phyloP scores from a whole-genome alignment of 2,888 invertebrate species.

The Brenthis ino region DNA sequence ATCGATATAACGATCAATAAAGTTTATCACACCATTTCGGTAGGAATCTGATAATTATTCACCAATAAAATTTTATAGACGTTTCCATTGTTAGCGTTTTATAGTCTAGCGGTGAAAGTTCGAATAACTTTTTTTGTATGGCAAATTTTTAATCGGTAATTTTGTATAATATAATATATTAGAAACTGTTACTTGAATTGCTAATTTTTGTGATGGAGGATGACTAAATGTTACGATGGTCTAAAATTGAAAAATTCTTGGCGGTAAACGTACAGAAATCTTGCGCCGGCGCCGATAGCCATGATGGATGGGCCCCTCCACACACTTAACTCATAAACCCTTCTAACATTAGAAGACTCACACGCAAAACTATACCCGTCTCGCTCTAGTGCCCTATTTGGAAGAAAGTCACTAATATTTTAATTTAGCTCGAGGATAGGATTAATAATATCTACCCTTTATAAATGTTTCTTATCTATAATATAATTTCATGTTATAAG shows the following conservation, averaged over 20 bases:
- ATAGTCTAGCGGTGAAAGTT: constrained; percentile 60
- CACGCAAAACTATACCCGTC: constrained; percentile 59
- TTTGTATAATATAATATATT: constrained; percentile 33
- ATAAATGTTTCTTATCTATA: background rate
- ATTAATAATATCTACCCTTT: background rate
- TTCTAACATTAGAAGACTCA: constrained; percentile 57
- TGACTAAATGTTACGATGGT: constrained; percentile 44
- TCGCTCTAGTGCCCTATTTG: constrained; percentile 41
- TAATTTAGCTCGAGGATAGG: background rate
- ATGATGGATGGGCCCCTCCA: constrained; percentile 74
- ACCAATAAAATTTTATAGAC: constrained; percentile 65
- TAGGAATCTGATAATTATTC: constrained; percentile 73
- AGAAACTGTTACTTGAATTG: constrained; percentile 31
- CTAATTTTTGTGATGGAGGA: constrained; percentile 31
- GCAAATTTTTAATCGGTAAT: constrained; percentile 42
- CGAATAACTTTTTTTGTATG: constrained; percentile 46
- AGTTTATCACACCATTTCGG: constrained; percentile 76
- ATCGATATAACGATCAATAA: constrained; percentile 74
- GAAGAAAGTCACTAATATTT: background rate
- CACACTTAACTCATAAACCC: constrained; percentile 71
- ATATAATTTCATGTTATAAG: too few relatives aligned
- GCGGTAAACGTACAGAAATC: constrained; percentile 60
- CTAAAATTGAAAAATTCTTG: constrained; percentile 58
- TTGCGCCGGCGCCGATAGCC: constrained; percentile 69
- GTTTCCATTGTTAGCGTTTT: constrained; percentile 57